Evolutionary conservation across 2,113 vertebrate genomes (phyloP).

Genomic region (Catharus bicknelli): DNA sequence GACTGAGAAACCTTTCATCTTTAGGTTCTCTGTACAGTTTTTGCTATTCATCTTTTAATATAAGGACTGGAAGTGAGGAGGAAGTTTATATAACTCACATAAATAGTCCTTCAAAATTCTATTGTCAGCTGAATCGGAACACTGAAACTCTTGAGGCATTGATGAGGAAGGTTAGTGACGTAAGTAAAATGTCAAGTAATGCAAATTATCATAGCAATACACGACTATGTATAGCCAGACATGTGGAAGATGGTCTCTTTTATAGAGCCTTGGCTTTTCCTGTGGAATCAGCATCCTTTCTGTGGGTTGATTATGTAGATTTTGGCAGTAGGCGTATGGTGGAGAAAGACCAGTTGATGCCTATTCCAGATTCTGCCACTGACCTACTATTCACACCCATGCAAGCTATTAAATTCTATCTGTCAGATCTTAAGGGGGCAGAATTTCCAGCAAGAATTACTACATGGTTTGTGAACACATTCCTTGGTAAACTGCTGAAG

Average conservation of each 20-base stretch:
- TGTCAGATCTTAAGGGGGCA: conserved; percentile 71
- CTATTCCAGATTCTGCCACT: conserved; percentile 77
- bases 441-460: conserved; percentile 73
- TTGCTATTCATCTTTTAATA: conserved; percentile 82
- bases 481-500: conserved; percentile 77
- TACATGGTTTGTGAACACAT: conserved; percentile 77
- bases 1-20: conserved; percentile 35
- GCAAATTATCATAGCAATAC: background rate
- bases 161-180: conserved; percentile 63
- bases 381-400: conserved; percentile 87
- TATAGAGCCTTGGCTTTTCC: conserved; percentile 80
- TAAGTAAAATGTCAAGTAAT: conserved; percentile 58
- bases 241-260: conserved; percentile 81
- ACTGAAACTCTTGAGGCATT: conserved; percentile 71
- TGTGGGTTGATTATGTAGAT: conserved; percentile 87
- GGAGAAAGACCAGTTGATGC: conserved; percentile 74
- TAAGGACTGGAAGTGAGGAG: conserved; percentile 80
- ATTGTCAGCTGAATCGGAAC: conserved; percentile 88
- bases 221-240: conserved; percentile 82
- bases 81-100: conserved; percentile 81
- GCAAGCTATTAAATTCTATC: conserved; percentile 85
- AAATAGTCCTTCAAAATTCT: conserved; percentile 82
- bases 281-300: conserved; percentile 66
- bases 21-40: conserved; percentile 78
- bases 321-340: conserved; percentile 85